These are phyloP conservation scores for Acleris holmiana DNA, from an alignment of 2,888 invertebrate genomes.

Conservation along the genomic window DNA sequence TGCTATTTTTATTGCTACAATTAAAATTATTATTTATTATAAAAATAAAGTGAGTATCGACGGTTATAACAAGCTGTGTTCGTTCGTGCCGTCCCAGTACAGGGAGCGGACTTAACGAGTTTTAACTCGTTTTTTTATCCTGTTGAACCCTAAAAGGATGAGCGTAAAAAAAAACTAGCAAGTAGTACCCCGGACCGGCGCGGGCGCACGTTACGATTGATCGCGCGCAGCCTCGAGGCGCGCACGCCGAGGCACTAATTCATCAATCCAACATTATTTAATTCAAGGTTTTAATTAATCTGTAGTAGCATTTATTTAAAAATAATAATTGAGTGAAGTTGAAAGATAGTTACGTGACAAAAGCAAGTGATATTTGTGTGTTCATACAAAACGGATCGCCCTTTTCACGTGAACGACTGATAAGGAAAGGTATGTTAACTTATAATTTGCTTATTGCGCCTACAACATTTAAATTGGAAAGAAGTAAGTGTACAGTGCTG, in stretches of 20 bases:
- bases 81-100: too few relatives aligned
- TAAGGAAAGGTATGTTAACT: slow-evolving; percentile 7
- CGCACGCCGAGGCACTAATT: slow-evolving; percentile 37
- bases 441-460: not conserved
- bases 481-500: too few relatives aligned
- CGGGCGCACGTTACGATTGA: slow-evolving; percentile 53
- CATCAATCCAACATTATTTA: not conserved
- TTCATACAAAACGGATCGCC: slow-evolving; percentile 1
- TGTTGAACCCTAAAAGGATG: slow-evolving; percentile 66
- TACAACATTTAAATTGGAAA: too few relatives aligned
- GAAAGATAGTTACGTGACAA: too few relatives aligned
- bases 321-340: too few relatives aligned
- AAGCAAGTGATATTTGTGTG: slow-evolving; percentile 1
- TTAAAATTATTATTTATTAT: not conserved
- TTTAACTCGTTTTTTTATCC: slow-evolving; percentile 36
- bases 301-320: too few relatives aligned
- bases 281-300: too few relatives aligned
- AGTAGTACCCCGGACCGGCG: slow-evolving; percentile 46
- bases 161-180: slow-evolving; percentile 50
- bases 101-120: slow-evolving; percentile 14
- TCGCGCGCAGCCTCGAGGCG: slow-evolving; percentile 49
- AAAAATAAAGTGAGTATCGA: not conserved
- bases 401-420: slow-evolving; percentile 11
- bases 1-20: slow-evolving; percentile 1
- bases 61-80: too few relatives aligned